These are phyloP conservation scores for Drosophila colorata DNA, from an alignment of 2,888 invertebrate species.

Conservation along the genomic window DNA sequence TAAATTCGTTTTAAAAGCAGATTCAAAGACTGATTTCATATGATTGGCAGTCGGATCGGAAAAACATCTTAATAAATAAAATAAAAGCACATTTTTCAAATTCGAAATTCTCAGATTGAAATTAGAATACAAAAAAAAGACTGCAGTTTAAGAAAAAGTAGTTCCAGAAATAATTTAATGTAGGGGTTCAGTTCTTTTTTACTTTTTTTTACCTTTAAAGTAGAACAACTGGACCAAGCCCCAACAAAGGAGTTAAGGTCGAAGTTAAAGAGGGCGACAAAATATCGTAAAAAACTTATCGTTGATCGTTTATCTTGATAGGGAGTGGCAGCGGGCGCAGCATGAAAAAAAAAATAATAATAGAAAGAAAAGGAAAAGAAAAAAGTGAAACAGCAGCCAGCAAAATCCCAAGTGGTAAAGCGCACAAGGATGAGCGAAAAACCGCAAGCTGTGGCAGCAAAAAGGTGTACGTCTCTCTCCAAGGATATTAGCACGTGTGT, in stretches of 20 bases:
- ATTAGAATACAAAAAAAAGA: too few relatives aligned
- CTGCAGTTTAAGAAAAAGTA: not conserved
- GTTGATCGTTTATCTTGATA: slow-evolving; percentile 68
- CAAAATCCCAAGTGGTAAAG: slow-evolving; percentile 41
- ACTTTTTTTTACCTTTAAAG: not conserved
- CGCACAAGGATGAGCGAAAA: slow-evolving; percentile 36
- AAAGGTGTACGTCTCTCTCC: slow-evolving; percentile 74
- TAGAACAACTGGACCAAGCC: not conserved
- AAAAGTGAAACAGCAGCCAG: slow-evolving; percentile 17
- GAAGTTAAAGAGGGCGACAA: slow-evolving; percentile 20
- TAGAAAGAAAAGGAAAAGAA: not conserved
- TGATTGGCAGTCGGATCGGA: too few relatives aligned
- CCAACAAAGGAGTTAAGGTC: not conserved
- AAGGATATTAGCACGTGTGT: slow-evolving; percentile 69
- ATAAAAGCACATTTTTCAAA: too few relatives aligned
- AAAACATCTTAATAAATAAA: too few relatives aligned
- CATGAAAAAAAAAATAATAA: slow-evolving; percentile 10
- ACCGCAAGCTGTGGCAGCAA: slow-evolving; percentile 62
- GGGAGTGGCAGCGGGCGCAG: slow-evolving; percentile 4
- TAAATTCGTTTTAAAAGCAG: slow-evolving; percentile 4
- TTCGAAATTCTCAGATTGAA: too few relatives aligned
- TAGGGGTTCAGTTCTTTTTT: too few relatives aligned
- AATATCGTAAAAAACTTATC: slow-evolving; percentile 66
- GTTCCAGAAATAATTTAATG: not conserved
- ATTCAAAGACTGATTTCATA: not conserved